A percentile compares a stretch with the other conserved stretches of the same genome.
phyloP scores from a whole-genome alignment of 2,797 vertebrate species.

The Girardinus metallicus region DNA sequence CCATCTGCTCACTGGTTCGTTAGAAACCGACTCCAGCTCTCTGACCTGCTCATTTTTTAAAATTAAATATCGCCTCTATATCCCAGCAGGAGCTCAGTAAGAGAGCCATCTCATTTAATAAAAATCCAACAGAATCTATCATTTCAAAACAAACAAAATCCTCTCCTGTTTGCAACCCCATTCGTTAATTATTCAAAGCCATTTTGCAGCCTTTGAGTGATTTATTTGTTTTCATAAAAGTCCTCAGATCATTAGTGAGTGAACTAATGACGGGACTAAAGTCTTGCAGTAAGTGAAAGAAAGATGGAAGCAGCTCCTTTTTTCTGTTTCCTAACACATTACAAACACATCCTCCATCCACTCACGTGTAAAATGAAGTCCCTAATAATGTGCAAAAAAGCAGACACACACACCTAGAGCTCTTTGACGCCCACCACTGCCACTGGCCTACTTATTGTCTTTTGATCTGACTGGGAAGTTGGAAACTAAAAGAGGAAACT shows the following conservation, averaged over 20 bases:
- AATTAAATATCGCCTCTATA: neutral
- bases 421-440: conserved; percentile 56
- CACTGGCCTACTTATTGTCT: conserved; percentile 67
- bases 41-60: neutral
- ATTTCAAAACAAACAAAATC: conserved; percentile 2
- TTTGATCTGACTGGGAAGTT: conserved; percentile 60
- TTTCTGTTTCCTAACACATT: neutral
- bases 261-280: conserved; percentile 5
- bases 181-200: conserved; percentile 26
- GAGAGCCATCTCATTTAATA: neutral
- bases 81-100: neutral
- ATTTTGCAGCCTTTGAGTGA: conserved; percentile 12
- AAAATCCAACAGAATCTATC: neutral
- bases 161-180: neutral
- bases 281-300: conserved; percentile 17
- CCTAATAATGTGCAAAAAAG: conserved; percentile 30
- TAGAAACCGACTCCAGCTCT: neutral
- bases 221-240: conserved; percentile 29
- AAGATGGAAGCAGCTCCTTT: conserved; percentile 7
- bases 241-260: conserved; percentile 2
- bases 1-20: neutral
- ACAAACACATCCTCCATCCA: conserved; percentile 33
- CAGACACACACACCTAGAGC: conserved; percentile 35
- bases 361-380: conserved; percentile 31
- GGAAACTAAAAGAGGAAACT: conserved; percentile 31